Evolutionary conservation across 2,113 vertebrate genomes (phyloP).

Genomic region (Amia ocellicauda): DNA sequence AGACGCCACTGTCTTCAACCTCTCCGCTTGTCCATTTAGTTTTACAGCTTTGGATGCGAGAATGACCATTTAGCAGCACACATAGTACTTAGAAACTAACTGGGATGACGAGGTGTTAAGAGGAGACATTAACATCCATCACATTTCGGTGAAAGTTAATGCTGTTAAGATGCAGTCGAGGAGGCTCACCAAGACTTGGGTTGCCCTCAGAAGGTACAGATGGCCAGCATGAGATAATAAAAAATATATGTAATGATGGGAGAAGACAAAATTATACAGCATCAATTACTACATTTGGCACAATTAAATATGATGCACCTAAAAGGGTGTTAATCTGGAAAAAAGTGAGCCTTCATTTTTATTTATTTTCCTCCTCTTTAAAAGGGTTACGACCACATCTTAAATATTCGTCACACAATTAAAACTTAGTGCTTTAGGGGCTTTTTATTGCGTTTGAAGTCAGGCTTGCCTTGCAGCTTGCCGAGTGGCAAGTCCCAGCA

Average conservation of each 20-base stretch:
- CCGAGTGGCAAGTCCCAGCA: not conserved
- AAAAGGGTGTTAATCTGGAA: conserved; percentile 25
- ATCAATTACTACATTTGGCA: conserved; percentile 39
- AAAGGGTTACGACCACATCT: conserved; percentile 5
- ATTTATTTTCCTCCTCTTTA: conserved; percentile 15
- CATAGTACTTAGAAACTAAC: conserved; percentile 34
- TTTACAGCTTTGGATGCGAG: conserved; percentile 16
- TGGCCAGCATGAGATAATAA: conserved; percentile 59
- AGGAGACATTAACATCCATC: conserved; percentile 61
- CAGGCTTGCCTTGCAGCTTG: not conserved
- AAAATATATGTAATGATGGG: conserved; percentile 52
- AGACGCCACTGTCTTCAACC: conserved; percentile 44
- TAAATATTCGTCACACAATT: not conserved
- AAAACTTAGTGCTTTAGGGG: too few species aligned
- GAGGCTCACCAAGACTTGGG: conserved; percentile 46
- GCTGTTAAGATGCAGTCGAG: conserved; percentile 59
- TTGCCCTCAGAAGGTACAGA: conserved; percentile 52
- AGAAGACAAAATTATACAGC: conserved; percentile 51
- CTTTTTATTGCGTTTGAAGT: not conserved
- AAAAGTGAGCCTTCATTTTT: not conserved
- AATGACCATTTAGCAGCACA: conserved; percentile 41
- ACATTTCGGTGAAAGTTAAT: conserved; percentile 57
- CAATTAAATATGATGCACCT: conserved; percentile 53
- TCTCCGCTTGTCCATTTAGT: conserved; percentile 23
- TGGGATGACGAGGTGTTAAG: conserved; percentile 20